Conservation (phyloP, 2,888 invertebrate genomes). For the Lobophora halterata region DNA sequence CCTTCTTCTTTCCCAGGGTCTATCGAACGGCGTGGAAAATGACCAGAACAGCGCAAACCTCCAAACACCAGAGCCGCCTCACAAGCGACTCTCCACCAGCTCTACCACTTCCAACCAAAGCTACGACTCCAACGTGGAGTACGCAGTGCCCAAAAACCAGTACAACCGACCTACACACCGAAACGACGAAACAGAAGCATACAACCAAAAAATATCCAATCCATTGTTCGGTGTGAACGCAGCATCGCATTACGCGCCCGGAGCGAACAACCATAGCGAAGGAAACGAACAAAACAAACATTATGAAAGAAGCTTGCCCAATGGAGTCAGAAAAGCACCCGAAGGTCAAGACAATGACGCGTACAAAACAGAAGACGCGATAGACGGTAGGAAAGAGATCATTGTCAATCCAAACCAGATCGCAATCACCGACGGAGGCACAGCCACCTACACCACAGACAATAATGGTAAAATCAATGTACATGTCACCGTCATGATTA, state of each 20-base stretch:
- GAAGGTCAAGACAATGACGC: constrained; percentile 91
- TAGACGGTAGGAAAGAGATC: constrained; percentile 81
- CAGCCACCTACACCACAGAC: constrained; percentile 84
- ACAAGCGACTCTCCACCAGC: constrained; percentile 69
- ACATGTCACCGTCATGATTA: constrained; percentile 92
- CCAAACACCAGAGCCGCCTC: constrained; percentile 55
- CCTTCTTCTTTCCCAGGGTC: constrained; percentile 52
- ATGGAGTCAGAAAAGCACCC: constrained; percentile 85
- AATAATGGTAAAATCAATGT: constrained; percentile 94
- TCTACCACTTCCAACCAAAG: constrained; percentile 73
- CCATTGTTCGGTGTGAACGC: constrained; percentile 75
- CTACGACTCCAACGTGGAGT: constrained; percentile 69
- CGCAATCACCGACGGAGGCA: constrained; percentile 73
- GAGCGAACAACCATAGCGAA: constrained; percentile 42
- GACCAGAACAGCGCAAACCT: constrained; percentile 69
- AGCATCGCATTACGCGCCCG: constrained; percentile 72
- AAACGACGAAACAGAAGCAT: constrained; percentile 55
- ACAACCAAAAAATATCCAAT: constrained; percentile 64
- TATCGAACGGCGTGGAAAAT: constrained; percentile 73
- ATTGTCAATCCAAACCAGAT: constrained; percentile 71
- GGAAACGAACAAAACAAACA: constrained; percentile 50
- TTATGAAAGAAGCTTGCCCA: constrained; percentile 62
- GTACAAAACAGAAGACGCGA: constrained; percentile 80
- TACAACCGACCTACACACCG: constrained; percentile 54
- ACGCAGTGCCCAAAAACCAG: constrained; percentile 63